Base-by-base conservation (phyloP, 2,888 invertebrate species). In the Protonemura montana region DNA sequence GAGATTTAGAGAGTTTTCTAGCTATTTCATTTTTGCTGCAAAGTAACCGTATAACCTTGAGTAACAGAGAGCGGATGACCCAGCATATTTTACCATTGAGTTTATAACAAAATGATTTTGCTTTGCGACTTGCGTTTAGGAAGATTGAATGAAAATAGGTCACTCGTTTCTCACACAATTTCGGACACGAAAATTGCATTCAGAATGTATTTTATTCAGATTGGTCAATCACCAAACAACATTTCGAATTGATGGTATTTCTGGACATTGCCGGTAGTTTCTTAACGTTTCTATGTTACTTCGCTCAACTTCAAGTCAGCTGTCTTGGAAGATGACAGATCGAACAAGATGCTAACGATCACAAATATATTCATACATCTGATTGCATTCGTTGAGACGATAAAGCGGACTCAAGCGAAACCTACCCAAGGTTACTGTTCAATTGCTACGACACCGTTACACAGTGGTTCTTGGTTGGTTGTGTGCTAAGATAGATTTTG, bases 141-240 rank as follows among this genome's bases (percentile, higher is more conserved):
- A 59, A 59, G 59, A 59, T 59, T 59, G 59, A 59, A 59, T 21
- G 59, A 59, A 59, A 59, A 59, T 59, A 59, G 59, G 59, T 59
- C 59, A 59, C 21, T 59, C 59, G 59, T 59, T 59, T 10, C 59
- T 59, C 21, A 59, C 59, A 59, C 7, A 7, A 59, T 10, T 59
- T 59, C 16, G 21, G 59, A 7, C 59, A 59, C 21, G 59, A 59
- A 59, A 59, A 59, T 59, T 59, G 59, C 59, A 59, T 59, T 59
- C 59, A 59, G 16, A 59, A 59, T 3, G 21, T 59, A 10, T 59
- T 59, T 59, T 59, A 59, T 59, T 59, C 59, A 59, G 21, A 59
- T 59, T 59, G 13, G 59, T 59, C 59, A 13, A 59, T 59, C 59
- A 21, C 59, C 59, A 21, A 59, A 59, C 59, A 59, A 59, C 59